phyloP scores from a whole-genome alignment of 1,140 invertebrate genomes.

The Diabrotica undecimpunctata region DNA sequence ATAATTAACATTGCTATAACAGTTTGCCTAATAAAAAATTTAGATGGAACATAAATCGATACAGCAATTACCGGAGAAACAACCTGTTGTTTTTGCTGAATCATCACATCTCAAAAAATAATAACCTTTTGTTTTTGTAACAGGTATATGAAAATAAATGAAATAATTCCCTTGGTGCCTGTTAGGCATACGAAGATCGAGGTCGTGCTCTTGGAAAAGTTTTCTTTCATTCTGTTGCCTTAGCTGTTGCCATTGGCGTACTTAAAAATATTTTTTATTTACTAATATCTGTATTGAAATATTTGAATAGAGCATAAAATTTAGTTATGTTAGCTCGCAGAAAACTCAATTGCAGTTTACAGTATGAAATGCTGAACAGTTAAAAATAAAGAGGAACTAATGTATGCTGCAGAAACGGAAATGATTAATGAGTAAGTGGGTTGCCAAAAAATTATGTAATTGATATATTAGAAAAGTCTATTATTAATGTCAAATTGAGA shows the following conservation, averaged over 20 bases:
- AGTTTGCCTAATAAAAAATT: neutral
- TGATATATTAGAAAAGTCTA: too few species aligned
- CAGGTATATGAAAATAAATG: constrained; percentile 21
- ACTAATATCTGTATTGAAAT: too few species aligned
- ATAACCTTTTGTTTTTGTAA: constrained; percentile 12
- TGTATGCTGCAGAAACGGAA: too few species aligned
- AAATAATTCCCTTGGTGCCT: constrained; percentile 14
- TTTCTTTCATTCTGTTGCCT: constrained; percentile 5
- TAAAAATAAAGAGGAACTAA: too few species aligned
- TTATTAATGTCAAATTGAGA: too few species aligned
- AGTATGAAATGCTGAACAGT: too few species aligned
- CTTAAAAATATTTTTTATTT: neutral
- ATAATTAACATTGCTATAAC: neutral
- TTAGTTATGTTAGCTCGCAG: too few species aligned
- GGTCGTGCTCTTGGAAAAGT: neutral
- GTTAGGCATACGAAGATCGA: constrained; percentile 9
- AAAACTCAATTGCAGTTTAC: too few species aligned
- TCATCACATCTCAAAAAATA: constrained; percentile 14
- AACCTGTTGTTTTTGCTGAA: constrained; percentile 1
- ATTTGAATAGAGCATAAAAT: too few species aligned
- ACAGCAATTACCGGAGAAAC: neutral
- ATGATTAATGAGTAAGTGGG: too few species aligned
- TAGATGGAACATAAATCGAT: neutral
- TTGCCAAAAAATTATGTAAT: too few species aligned
- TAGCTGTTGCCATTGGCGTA: neutral